Percentiles rank a stretch among this genome's conserved stretches.
Evolutionary conservation across 2,113 vertebrate genomes (phyloP).

Genomic region (Lasiurus borealis): DNA sequence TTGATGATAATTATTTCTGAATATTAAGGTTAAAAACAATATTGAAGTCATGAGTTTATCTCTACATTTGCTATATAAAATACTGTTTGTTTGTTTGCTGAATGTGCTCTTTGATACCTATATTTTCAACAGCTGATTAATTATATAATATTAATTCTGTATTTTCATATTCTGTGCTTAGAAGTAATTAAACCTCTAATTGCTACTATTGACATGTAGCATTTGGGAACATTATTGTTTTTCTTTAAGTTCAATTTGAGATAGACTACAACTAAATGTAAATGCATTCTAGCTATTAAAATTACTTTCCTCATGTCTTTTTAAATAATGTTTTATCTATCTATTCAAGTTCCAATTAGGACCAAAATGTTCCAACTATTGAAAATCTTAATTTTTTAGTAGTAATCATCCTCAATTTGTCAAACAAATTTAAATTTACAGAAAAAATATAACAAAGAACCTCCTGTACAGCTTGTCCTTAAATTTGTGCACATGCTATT

Average conservation of each 20-base stretch:
- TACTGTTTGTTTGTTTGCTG: conserved; percentile 65
- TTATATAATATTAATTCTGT: neutral
- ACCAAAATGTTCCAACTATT: conserved; percentile 19
- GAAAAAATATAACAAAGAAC: conserved; percentile 30
- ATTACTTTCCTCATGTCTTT: neutral
- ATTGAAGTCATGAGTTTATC: conserved; percentile 70
- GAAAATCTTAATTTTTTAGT: conserved; percentile 39
- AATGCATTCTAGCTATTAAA: conserved; percentile 39
- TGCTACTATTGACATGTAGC: neutral
- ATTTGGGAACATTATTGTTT: conserved; percentile 27
- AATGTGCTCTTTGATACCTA: neutral
- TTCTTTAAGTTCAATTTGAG: conserved; percentile 40
- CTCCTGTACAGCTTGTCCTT: neutral
- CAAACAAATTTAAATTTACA: conserved; percentile 43
- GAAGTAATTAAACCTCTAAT: conserved; percentile 13
- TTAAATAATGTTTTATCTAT: conserved; percentile 11
- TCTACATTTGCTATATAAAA: conserved; percentile 73
- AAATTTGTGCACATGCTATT: neutral
- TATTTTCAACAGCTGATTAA: conserved; percentile 1
- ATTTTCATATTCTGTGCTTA: neutral
- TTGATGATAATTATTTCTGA: conserved; percentile 39
- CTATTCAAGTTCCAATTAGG: neutral
- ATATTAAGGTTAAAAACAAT: conserved; percentile 68
- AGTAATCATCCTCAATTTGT: conserved; percentile 36
- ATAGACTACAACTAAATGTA: neutral